Conservation (phyloP, 2,797 vertebrate genomes). For the Paratrypauchen microcephalus region DNA sequence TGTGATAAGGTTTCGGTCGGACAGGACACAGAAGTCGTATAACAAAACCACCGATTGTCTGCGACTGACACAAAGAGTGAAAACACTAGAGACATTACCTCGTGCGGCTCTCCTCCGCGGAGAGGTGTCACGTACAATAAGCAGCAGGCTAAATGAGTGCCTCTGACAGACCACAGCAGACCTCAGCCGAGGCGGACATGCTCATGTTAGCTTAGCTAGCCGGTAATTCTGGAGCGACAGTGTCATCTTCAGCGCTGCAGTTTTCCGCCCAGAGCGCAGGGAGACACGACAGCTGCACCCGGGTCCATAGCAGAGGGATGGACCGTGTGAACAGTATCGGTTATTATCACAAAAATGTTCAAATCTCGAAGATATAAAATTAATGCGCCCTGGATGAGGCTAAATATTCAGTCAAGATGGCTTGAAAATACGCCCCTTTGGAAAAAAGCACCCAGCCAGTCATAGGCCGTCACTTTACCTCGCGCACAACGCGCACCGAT, state of each 20-base stretch:
- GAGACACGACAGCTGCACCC: slow-evolving; percentile 42
- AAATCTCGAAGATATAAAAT: slow-evolving; percentile 69
- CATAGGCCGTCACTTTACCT: slow-evolving; percentile 33
- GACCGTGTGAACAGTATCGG: slow-evolving; percentile 45
- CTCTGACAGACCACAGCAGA: slow-evolving; percentile 64
- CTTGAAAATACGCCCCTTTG: slow-evolving; percentile 82
- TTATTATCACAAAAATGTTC: slow-evolving; percentile 24
- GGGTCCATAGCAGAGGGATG: slow-evolving; percentile 51
- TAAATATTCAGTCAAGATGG: slow-evolving; percentile 82
- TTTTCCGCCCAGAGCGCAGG: slow-evolving; percentile 51
- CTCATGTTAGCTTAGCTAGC: slow-evolving; percentile 74
- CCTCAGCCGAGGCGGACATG: slow-evolving; percentile 72
- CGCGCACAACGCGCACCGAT: slow-evolving; percentile 63
- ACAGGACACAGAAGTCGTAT: slow-evolving; percentile 53
- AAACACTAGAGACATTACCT: slow-evolving; percentile 57
- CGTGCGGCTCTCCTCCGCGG: slow-evolving; percentile 47
- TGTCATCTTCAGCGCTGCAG: slow-evolving; percentile 72
- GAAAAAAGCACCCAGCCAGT: slow-evolving; percentile 70
- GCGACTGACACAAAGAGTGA: slow-evolving; percentile 18
- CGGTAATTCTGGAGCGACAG: slow-evolving; percentile 75
- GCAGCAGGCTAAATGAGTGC: slow-evolving; percentile 67
- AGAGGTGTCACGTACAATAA: slow-evolving; percentile 47
- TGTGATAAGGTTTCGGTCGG: slow-evolving; percentile 63
- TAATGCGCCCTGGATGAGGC: slow-evolving; percentile 74
- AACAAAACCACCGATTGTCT: slow-evolving; percentile 20